Conservation (phyloP, 2,113 vertebrate species). For the Empidonax traillii region DNA sequence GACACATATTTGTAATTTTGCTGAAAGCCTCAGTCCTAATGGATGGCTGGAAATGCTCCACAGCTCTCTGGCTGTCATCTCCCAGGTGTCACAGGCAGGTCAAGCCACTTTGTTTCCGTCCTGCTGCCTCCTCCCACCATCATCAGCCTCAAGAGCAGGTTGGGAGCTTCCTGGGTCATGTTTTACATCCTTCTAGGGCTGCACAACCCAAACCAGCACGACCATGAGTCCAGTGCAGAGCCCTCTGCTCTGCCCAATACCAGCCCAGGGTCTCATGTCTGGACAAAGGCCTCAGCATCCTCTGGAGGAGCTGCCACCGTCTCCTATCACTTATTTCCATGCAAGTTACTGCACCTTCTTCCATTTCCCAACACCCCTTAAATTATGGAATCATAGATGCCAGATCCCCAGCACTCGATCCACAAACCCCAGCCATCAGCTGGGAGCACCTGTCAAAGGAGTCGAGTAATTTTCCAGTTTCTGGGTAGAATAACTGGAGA, state of each 20-base stretch:
- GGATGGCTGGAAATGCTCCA: neutral
- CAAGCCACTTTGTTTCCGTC: neutral
- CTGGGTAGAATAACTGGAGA: neutral
- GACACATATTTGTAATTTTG: neutral
- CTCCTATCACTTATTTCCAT: neutral
- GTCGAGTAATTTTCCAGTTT: neutral
- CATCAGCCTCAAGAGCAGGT: neutral
- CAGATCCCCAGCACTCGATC: neutral
- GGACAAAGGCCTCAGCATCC: neutral
- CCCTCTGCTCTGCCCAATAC: neutral
- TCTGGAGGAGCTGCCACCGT: neutral
- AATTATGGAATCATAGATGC: neutral
- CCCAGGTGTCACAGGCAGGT: neutral
- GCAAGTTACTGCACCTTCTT: too few relatives aligned
- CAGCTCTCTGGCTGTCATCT: neutral
- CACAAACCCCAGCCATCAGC: neutral
- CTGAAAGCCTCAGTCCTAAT: neutral
- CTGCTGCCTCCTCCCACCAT: neutral
- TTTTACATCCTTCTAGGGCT: neutral
- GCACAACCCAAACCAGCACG: neutral
- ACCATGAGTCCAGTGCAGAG: rapidly evolving
- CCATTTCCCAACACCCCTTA: neutral
- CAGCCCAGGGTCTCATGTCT: rapidly evolving
- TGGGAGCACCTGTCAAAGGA: slow-evolving; percentile 8
- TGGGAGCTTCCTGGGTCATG: neutral